Evolutionary conservation across 1,140 invertebrate genomes (phyloP).

Genomic region (Drosophila hydei): DNA sequence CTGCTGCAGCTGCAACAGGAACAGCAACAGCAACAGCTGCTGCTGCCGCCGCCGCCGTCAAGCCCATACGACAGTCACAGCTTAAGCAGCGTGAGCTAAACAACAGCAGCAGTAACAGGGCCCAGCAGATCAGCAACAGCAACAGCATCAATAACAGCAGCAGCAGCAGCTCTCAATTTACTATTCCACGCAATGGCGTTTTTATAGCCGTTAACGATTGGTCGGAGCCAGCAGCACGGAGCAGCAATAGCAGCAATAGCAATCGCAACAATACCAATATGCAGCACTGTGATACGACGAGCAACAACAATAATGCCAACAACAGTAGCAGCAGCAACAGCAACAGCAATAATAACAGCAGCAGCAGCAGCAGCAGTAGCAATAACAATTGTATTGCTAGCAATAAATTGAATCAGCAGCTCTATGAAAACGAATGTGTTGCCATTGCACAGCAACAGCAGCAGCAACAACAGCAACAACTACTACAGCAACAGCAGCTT

Average conservation of each 20-base stretch:
- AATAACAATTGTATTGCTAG: conserved; percentile 22
- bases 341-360: conserved; percentile 21
- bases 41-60: background rate
- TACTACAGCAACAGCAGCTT: conserved; percentile 16
- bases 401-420: conserved; percentile 44
- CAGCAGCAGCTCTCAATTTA: conserved; percentile 56
- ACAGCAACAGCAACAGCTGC: conserved; percentile 10
- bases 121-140: conserved; percentile 3
- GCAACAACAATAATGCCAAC: conserved; percentile 24
- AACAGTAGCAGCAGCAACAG: conserved; percentile 37
- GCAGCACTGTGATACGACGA: conserved; percentile 50
- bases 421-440: conserved; percentile 78
- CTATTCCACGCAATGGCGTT: conserved; percentile 75
- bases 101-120: background rate
- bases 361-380: conserved; percentile 13
- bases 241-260: conserved; percentile 25
- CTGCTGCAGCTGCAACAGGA: conserved; percentile 15
- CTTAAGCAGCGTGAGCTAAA: background rate
- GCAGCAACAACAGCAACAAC: conserved; percentile 37
- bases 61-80: conserved; percentile 12
- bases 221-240: conserved; percentile 54
- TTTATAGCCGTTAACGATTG: conserved; percentile 83
- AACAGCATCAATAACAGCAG: background rate
- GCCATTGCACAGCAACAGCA: conserved; percentile 62
- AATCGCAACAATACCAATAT: conserved; percentile 19